Conservation (phyloP, 1,140 invertebrate genomes). For the Rhopalosiphum maidis region DNA sequence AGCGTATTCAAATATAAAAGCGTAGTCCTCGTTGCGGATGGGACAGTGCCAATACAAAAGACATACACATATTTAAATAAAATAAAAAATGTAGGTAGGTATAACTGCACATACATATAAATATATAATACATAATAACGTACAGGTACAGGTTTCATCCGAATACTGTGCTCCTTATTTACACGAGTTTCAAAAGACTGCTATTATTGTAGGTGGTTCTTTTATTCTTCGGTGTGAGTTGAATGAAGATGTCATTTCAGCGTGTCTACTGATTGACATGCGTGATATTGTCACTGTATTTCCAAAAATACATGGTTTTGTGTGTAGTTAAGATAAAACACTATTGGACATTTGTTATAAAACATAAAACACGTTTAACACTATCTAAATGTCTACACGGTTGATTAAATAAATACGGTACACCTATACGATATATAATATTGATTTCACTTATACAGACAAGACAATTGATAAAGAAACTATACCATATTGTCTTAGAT, state of each 20-base stretch:
- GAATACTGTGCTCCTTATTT: not conserved
- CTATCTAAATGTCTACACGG: conserved; percentile 24
- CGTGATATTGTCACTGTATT: conserved; percentile 37
- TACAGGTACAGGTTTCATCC: not conserved
- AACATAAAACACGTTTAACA: conserved; percentile 35
- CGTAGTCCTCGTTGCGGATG: not conserved
- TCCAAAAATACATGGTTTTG: conserved; percentile 36
- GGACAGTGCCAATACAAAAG: conserved; percentile 24
- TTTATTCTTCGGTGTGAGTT: not conserved
- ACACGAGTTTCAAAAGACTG: conserved; percentile 29
- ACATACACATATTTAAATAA: conserved; percentile 21
- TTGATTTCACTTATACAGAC: not conserved
- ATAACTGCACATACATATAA: not conserved
- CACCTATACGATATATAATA: not conserved
- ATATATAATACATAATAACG: not conserved
- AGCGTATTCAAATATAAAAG: not conserved
- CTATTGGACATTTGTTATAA: conserved; percentile 5
- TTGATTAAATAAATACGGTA: conserved; percentile 22
- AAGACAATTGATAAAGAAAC: not conserved
- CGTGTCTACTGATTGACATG: conserved; percentile 22
- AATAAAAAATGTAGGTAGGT: not conserved
- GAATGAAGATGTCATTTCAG: conserved; percentile 41
- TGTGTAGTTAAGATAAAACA: not conserved
- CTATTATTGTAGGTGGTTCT: conserved; percentile 26
- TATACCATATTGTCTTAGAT: not conserved